A percentile compares a stretch with the other conserved stretches of the same genome.
Evolutionary conservation across 2,113 vertebrate species (phyloP).

Genomic region (Eira barbara): DNA sequence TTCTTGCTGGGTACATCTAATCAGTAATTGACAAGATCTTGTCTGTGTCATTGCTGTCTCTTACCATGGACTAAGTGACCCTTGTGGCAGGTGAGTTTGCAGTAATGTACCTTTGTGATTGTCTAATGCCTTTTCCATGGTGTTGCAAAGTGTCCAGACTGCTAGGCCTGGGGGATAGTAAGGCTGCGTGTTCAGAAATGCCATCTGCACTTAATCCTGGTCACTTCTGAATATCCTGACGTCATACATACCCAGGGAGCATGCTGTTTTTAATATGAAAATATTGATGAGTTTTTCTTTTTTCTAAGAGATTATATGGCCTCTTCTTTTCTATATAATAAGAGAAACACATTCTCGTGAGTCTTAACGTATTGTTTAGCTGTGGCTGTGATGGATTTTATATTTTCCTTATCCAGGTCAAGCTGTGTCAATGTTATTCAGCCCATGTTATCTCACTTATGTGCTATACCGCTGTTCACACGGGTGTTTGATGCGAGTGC

Average conservation of each 20-base stretch:
- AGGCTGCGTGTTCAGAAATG: neutral
- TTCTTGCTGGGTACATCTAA: neutral
- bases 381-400: conserved; percentile 72
- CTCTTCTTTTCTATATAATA: conserved; percentile 67
- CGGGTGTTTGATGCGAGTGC: conserved; percentile 77
- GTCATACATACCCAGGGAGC: conserved; percentile 8
- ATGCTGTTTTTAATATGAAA: conserved; percentile 70
- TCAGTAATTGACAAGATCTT: neutral
- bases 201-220: neutral
- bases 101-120: conserved; percentile 29
- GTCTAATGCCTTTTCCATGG: neutral
- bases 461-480: conserved; percentile 85
- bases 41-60: conserved; percentile 6
- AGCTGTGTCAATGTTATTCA: conserved; percentile 55
- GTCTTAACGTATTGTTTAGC: conserved; percentile 71
- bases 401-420: conserved; percentile 58
- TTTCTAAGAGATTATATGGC: conserved; percentile 42
- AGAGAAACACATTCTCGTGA: conserved; percentile 62
- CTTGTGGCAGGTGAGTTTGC: neutral
- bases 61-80: conserved; percentile 13
- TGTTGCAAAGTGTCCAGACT: neutral
- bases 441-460: conserved; percentile 76
- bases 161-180: neutral
- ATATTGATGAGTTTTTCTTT: conserved; percentile 64
- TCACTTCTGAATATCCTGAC: conserved; percentile 42